Base-by-base conservation (phyloP, 2,888 invertebrate genomes). In the Pachliopta kotzebuea region DNA sequence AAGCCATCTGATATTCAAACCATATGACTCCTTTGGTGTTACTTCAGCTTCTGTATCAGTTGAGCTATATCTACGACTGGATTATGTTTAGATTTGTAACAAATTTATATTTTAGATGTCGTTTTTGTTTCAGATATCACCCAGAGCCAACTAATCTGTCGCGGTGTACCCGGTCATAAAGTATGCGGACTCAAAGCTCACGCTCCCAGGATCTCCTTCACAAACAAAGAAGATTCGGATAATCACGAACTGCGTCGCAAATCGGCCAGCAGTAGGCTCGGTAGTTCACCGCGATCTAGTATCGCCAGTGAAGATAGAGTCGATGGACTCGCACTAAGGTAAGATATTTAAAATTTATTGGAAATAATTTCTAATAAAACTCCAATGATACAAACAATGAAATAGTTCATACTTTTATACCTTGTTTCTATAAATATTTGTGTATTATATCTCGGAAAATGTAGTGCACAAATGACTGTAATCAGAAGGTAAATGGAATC, bases 301-400 rank as follows among this genome's bases (percentile, higher is more conserved):
- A 85, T 93, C 31, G 89, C 92, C 0, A 88, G 89, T 49, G 90
- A 90, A 18, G 92, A 92, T 14, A 73, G 88, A 61, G 71, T 76
- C 11, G 91, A 95, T 79, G 94, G 95, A 18, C 84, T 94, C 18
- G 89, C 93, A 23, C 86, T 95, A 29, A 93, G 94, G 95, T 95
- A 82, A 76, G 80, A 70, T 11, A 37, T 20, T 49, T 49, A 49
- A 20, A 14, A 3, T 49, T n/a, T n/a, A 49, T 20, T n/a, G 49
- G 7, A 20, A 49, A 9, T 37, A 3, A 37, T 37, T 37, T 37
- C 37, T 37, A 0, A 9, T 2, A 6, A 4, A 26, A 26, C 26
- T 26, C 26, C n/a, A n/a, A n/a, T 26, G 26, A 26, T 26, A 26
- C 17, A 14, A 37, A 11, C 37, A 37, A 37, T 3, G 11, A 37